Base-by-base conservation (phyloP, 2,113 vertebrate genomes). In the Xiphophorus maculatus region DNA sequence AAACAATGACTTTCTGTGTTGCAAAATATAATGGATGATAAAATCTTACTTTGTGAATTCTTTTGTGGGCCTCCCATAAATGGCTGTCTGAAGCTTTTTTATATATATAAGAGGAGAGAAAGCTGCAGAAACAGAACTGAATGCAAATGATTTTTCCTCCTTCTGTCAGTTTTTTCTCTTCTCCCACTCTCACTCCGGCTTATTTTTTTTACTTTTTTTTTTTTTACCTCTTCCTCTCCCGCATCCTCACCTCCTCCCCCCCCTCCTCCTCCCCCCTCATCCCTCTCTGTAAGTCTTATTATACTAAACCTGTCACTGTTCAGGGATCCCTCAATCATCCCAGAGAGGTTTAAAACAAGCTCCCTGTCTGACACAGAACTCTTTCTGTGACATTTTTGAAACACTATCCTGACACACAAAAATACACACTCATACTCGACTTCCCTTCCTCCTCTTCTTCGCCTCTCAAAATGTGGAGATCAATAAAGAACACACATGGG, bases 271-370 rank as follows among this genome's bases (percentile, higher is more conserved):
- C 5, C 68, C 22, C 63, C 76, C 69, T 7, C 5, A 0, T 22
- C 5, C 51, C 2, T 9, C 51, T 25, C 51, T 25, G 51, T 19
- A 84, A 80, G 71, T 71, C 84, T 89, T 85, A 85, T 88, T 72
- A 76, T 77, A 76, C 85, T 76, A 82, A 87, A 85, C 71, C 84
- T 88, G 88, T 84, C 86, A 85, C 64, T 76, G 60, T 69, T 88
- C 76, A 42, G 78, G 79, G 69, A 87, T 88, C 80, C 69, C 71
- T 88, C 88, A 82, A 80, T 87, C 86, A 86, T 72, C 74, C 80
- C 58, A 75, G 13, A 11, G 75, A 79, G 70, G 80, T 78, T 83
- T 81, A 62, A 81, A 86, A 82, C 69, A 54, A 27, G 73, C 70
- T 9, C 73, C 76, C 37, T 11, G 27, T 60, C 64, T 81, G 66